Evolutionary conservation across 2,797 vertebrate species (phyloP), one percentile per base, ranked within the genome.

Genomic region (Chelidonichthys spinosus): DNA sequence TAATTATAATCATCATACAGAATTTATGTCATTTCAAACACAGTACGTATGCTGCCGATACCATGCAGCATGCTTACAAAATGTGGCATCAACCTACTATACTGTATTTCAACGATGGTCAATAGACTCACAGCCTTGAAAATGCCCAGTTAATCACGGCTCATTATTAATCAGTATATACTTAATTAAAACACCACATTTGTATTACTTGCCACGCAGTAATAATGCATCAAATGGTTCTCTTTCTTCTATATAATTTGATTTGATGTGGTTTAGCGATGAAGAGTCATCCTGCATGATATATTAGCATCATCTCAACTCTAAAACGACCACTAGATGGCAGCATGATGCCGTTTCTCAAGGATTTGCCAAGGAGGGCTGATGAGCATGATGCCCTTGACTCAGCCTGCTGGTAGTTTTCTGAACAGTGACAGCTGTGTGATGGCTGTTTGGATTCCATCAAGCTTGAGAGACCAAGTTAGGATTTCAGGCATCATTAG

Each of bases 251-350:
- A 15, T 73, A 6, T 25, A 58, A 63, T 18, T 33, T 17, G 10
- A 62, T 55, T 35, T 5, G 5, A 59, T 60, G 36, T 13, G 2
- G 36, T 0, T 25, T 7, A 40, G 15, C 17, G 35, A 8, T 63
- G 66, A 73, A 56, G 40, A 37, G 0, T 43, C 8, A 9, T 63
- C 32, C 35, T 53, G 11, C 43, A 32, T 4, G 5, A 37, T 25
- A 32, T 1, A 63, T 58, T 33, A 25, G 33, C 36, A 49, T 37
- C 17, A 14, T 79, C 53, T 59, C 36, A 59, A 33, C 55, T 72
- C 50, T 50, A 3, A 54, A 55, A 64, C 35, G 25, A 33, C 92
- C 93, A 91, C 80, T 74, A 93, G 92, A 88, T 92, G 91, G 91
- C 70, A 85, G 89, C 61, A 87, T 37, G 44, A 17, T 65, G 52